phyloP scores from a whole-genome alignment of 1,140 invertebrate species.

The Diploscapter pachys region DNA sequence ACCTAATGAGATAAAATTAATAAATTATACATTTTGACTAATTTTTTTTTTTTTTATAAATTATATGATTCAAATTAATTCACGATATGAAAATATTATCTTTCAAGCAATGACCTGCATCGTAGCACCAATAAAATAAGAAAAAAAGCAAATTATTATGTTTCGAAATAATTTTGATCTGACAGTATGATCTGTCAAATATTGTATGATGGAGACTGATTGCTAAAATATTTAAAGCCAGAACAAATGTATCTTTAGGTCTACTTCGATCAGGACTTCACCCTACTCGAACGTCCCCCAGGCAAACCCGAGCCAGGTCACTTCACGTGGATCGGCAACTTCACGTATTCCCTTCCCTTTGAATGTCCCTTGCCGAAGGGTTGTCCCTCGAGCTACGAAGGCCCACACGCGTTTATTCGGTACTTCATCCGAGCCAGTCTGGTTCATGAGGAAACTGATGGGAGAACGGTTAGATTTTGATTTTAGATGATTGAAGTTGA shows the following conservation, averaged over 20 bases:
- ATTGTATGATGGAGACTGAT: no score
- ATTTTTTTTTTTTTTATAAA: background rate
- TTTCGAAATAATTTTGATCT: background rate
- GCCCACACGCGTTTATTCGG: slow-evolving; percentile 36
- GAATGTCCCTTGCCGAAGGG: slow-evolving; percentile 42
- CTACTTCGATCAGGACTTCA: slow-evolving; percentile 40
- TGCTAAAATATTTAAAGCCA: no score
- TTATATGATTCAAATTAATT: no score
- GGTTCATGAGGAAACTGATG: slow-evolving; percentile 27
- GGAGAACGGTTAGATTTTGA: slow-evolving; percentile 18
- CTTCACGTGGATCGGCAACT: slow-evolving; percentile 38
- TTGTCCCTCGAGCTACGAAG: slow-evolving; percentile 36
- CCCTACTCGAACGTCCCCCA: slow-evolving; percentile 37
- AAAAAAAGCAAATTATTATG: background rate
- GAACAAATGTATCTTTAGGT: slow-evolving; percentile 19
- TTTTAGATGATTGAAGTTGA: background rate
- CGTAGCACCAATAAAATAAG: background rate
- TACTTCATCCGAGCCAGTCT: slow-evolving; percentile 37
- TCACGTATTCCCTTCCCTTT: slow-evolving; percentile 38
- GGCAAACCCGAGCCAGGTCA: slow-evolving; percentile 38
- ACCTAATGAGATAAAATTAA: no score
- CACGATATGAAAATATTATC: no score
- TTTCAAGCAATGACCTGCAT: no score
- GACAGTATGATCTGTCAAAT: background rate
- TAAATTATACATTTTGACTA: background rate